Base-by-base conservation (phyloP, 2,797 vertebrate species). In the Gastrophryne carolinensis region DNA sequence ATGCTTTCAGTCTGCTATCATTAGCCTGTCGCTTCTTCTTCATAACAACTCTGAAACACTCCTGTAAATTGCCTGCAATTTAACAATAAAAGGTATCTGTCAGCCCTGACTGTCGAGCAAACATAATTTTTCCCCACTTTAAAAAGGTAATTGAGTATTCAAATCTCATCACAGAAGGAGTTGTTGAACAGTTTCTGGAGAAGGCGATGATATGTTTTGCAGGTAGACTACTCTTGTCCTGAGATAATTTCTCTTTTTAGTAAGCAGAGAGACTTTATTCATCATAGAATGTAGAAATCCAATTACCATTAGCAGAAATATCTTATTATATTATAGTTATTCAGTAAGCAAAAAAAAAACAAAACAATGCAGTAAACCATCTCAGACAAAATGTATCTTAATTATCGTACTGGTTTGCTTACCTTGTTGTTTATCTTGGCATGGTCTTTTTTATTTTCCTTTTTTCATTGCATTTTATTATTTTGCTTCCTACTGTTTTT, bases 1-100 rank as follows among this genome's bases (percentile, higher is more conserved):
- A 66, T 80, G 11, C 1, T 0, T 71, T 13, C 26, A 73, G 53
- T 66, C 41, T 73, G 73, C 71, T 60, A 49, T 78, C 50, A 5
- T 4, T 1, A 53, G 23, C 29, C 61, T 2, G 0, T 78, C 19
- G 0, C 24, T 77, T 75, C 19, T 73, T 44, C 70, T 63, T 53
- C 54, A 73, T 65, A 32, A 64, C 29, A 23, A 32, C 72, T 80
- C 52, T 30, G 30, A 49, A 80, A 26, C 64, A 19, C 35, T 1
- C 11, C 0, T 1, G 15, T 0, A 0, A 26, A 23, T 56, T 30
- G 0, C 67, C 62, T 39, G 76, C 56, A 13, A 41, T 50, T 62
- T 44, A 35, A 21, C 0, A 0, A 34, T 57, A 53, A 82, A 47
- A 79, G 52, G 13, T 70, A 62, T 74, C 69, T 37, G 29, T 67